Base-by-base conservation (phyloP, 30 jellyfish, hydroid and myxozoan genomes). In the Pelagia noctiluca region DNA sequence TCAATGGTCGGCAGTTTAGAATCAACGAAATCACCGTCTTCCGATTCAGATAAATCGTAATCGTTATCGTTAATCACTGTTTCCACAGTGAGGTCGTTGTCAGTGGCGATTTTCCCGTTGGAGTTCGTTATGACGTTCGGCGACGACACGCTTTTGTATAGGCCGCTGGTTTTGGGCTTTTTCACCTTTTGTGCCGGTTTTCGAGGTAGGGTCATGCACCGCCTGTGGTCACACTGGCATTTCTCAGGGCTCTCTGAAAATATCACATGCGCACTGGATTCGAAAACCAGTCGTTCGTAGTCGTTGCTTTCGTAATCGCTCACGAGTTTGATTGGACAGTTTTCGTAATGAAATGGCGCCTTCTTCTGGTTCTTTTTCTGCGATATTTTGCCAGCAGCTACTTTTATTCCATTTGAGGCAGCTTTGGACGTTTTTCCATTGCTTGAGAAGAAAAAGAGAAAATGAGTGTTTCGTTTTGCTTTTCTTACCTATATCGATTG, bases 11-110 rank as follows among this genome's bases (percentile, higher is more conserved):
- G 94, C 48, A 70, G 48, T 32, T 78, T 92, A 1, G 90, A 84
- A 28, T 92, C 96, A 4, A 77, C 96, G 75, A 94, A 70, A 49
- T 64, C 96, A 61, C 88, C 99, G 50, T 83, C 94, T 53, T 94
- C 99, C 46, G 86, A 21, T 38, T 94, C 97, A 73, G 89, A 82
- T 38, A 88, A 26, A 71, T 88, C 99, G 78, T 86, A 94, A 34
- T 94, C 99, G 21, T 94, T 96, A 36, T 88, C 96, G 25, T 88
- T 93, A 24, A 88, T 63, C 62, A 83, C 54, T 63, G 93, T 96
- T 26, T 89, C 92, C 12, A 92, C 82, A 35, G 76, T 83, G 35
- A 80, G 36, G 42, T 71, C 76, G 50, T 87, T 31, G 10, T 31
- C 94, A 25, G 83, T 70, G 36, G 18, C 83, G n/a, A 49, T 75